Conservation (phyloP, 2,888 invertebrate genomes). For the Diplazon laetatorius region DNA sequence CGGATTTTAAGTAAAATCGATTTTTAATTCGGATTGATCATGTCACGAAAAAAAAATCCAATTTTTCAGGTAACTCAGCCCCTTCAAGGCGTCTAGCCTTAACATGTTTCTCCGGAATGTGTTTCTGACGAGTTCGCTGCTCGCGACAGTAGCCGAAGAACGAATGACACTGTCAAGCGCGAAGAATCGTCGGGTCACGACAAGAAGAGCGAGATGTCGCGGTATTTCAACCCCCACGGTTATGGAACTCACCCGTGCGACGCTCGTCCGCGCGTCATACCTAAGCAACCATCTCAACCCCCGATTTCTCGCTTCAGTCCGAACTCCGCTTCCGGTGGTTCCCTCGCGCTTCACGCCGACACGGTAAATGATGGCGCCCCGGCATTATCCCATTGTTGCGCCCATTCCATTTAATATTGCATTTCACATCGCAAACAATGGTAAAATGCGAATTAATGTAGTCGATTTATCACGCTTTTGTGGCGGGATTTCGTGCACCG, state of each 20-base stretch:
- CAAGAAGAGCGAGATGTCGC: conserved; percentile 40
- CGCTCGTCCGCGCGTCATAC: conserved; percentile 25
- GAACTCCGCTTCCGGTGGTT: conserved; percentile 48
- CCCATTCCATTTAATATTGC: conserved; percentile 82
- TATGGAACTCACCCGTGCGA: background rate
- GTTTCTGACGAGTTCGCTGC: conserved; percentile 25
- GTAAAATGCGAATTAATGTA: conserved; percentile 82
- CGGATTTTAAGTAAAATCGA: no score
- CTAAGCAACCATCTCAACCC: conserved; percentile 53
- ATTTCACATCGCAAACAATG: conserved; percentile 82
- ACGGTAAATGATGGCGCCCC: conserved; percentile 79
- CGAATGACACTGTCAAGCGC: conserved; percentile 44
- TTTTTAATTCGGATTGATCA: no score
- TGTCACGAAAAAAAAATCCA: conserved; percentile 12
- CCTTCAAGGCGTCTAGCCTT: no score
- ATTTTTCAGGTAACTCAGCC: conserved; percentile 7
- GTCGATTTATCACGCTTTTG: conserved; percentile 82
- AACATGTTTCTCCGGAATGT: conserved; percentile 24
- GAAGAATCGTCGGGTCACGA: conserved; percentile 42
- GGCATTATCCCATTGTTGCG: conserved; percentile 81
- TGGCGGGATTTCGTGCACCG: conserved; percentile 75
- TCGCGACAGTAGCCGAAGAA: background rate
- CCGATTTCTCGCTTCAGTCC: conserved; percentile 48
- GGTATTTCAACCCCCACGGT: conserved; percentile 41
- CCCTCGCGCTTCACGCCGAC: conserved; percentile 32